Base-by-base conservation (phyloP, 1,140 invertebrate species). In the Eriosoma lanigerum region DNA sequence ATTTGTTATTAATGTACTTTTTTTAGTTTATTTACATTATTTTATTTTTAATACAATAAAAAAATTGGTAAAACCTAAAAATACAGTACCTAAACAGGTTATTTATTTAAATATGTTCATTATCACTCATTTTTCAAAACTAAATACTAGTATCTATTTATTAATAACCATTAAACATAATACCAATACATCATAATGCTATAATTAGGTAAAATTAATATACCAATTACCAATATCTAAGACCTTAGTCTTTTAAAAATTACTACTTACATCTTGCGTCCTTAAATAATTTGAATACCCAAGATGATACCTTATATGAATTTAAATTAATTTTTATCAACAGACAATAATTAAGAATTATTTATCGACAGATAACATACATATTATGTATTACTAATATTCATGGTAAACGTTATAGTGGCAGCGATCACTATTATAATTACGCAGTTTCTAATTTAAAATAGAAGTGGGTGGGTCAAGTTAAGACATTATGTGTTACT, bases 231-330 rank as follows among this genome's bases (percentile, higher is more conserved):
- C 4, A 13, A 60, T 10, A 1, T 12, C n/a, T 64, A 64, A 19
- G 3, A 38, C 19, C 5, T n/a, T 64, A 8, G 0, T 32, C 17
- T 19, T 44, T 66, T 21, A 44, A 44, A 80, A 78, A 81, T 62
- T 52, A 66, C 19, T 50, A 29, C 32, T 70, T 68, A 80, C 21
- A 66, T 44, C 64, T 81, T 68, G 46, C 78, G 78, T 62, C 0
- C 52, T 24, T 13, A 26, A 56, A 76, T 26, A 38, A 58, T 58
- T 29, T 58, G 56, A 24, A 6, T 60, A 76, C 56, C 52, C 38
- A 56, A 76, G 29, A 80, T 60, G 44, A 62, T 52, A 26, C 6
- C n/a, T 48, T 68, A 46, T 46, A 21, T 2, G 0, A 44, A 21
- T 21, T 66, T 21, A 21, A 44, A 66, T 15, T 1, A 13, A 44